Base-by-base conservation (phyloP, 2,797 vertebrate genomes). In the Graptemys geographica region DNA sequence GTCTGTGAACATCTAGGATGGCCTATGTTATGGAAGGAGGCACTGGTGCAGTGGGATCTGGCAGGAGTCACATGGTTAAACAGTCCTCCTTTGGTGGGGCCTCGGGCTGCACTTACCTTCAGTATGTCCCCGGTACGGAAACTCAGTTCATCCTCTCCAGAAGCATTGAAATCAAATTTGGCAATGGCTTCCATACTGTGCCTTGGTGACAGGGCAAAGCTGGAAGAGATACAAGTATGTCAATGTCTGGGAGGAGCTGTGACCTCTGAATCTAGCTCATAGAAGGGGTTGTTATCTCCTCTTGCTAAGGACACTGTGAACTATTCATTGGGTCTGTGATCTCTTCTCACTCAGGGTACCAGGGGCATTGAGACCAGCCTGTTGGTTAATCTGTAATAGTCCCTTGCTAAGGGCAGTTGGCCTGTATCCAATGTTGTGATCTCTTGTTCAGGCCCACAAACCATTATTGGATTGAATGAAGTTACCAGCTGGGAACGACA, bases 111-210 rank as follows among this genome's bases (percentile, higher is more conserved):
- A 92, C 98, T 88, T 97, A 99, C 99, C 99, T 99, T 99, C 33
- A 99, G 95, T 23, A 98, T 72, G 56, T 99, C 99, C 6, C 99
- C 99, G 90, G 98, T 98, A 65, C 97, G 98, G 97, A 99, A 99
- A 97, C 99, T 99, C 95, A 99, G 98, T 94, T 99, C 99, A 0
- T 99, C 99, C 10, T 99, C 98, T 4, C 98, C 98, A 0, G 98
- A 98, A n/a, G 99, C 99, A 8, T 10, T 93, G 92, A 99, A 99
- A 31, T 99, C 99, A 62, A 98, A 99, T 94, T 99, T 99, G 95
- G 98, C 99, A 0, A 94, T 95, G 76, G 99, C 99, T 97, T 99
- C 99, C 99, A 99, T 99, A 27, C 28, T 78, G 72, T 25, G 52
- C 90, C 1, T 25, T 87, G 79, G 79, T 90, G 80, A 81, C 15